Evolutionary conservation across 1,140 invertebrate genomes (phyloP).

Genomic region (Trachymyrmex septentrionalis): DNA sequence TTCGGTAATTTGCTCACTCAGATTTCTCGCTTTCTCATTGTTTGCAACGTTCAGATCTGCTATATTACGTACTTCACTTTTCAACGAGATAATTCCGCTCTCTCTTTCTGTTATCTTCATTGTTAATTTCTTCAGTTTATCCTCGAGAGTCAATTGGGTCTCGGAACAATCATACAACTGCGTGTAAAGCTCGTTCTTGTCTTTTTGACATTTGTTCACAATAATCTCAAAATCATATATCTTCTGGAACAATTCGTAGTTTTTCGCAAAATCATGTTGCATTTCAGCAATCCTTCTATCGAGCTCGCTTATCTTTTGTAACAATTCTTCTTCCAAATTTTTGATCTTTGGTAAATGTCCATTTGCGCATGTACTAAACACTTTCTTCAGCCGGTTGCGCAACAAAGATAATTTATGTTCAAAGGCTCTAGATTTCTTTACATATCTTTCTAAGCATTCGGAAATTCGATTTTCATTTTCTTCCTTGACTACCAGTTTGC

Average conservation of each 20-base stretch:
- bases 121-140: conserved; percentile 71
- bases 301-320: conserved; percentile 69
- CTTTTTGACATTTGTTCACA: conserved; percentile 61
- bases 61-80: conserved; percentile 65
- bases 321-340: conserved; percentile 72
- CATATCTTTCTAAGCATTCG: conserved; percentile 72
- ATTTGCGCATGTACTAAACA: conserved; percentile 59
- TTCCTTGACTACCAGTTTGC: conserved; percentile 72
- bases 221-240: conserved; percentile 71
- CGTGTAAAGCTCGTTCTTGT: conserved; percentile 69
- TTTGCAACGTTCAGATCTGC: conserved; percentile 72
- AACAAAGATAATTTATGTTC: conserved; percentile 71
- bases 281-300: conserved; percentile 64
- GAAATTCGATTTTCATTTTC: conserved; percentile 62
- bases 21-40: conserved; percentile 65
- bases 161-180: conserved; percentile 65
- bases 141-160: conserved; percentile 73
- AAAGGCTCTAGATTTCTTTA: conserved; percentile 68
- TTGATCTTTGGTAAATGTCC: conserved; percentile 76
- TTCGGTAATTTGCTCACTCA: conserved; percentile 73
- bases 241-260: conserved; percentile 72
- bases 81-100: conserved; percentile 72
- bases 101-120: conserved; percentile 73
- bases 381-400: conserved; percentile 70
- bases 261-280: conserved; percentile 61